Evolutionary conservation across 2,113 vertebrate genomes (phyloP).

Genomic region (Lampris megalopsis): DNA sequence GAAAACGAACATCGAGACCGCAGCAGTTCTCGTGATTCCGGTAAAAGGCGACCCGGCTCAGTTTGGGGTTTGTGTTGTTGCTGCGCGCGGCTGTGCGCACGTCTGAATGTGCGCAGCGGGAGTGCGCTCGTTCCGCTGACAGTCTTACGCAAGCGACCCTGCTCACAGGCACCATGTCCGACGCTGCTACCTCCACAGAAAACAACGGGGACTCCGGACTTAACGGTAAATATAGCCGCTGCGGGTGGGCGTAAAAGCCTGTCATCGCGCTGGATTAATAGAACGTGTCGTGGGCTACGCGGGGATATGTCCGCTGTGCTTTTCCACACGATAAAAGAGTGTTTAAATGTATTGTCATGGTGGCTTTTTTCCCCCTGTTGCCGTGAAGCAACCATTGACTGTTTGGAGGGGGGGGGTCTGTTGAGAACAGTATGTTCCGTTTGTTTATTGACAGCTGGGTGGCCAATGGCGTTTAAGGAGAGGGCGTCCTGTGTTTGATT

Average conservation of each 20-base stretch:
- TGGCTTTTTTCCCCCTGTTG: not conserved
- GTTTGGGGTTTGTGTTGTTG: not conserved
- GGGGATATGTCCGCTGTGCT: not conserved
- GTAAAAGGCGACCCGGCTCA: slow-evolving; percentile 5
- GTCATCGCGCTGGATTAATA: not conserved
- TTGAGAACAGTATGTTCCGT: slow-evolving; percentile 49
- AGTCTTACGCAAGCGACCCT: slow-evolving; percentile 65
- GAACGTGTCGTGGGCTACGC: not conserved
- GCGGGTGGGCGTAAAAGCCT: not conserved
- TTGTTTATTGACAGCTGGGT: slow-evolving; percentile 62
- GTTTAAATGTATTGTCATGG: not conserved
- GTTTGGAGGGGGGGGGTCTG: not conserved
- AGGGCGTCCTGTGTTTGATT: slow-evolving; percentile 16
- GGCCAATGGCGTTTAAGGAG: slow-evolving; percentile 57
- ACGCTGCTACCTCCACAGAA: slow-evolving; percentile 68
- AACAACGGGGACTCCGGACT: slow-evolving; percentile 80
- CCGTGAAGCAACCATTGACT: slow-evolving; percentile 26
- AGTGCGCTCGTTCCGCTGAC: slow-evolving; percentile 46
- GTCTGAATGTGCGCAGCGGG: slow-evolving; percentile 63
- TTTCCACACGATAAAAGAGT: not conserved
- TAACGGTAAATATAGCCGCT: slow-evolving; percentile 70
- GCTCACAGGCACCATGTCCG: slow-evolving; percentile 76
- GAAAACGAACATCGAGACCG: slow-evolving; percentile 29
- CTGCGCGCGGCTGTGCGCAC: slow-evolving; percentile 27
- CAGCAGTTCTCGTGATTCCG: not conserved